Base-by-base conservation (phyloP, 1,140 invertebrate genomes). In the Globodera ellingtonae region DNA sequence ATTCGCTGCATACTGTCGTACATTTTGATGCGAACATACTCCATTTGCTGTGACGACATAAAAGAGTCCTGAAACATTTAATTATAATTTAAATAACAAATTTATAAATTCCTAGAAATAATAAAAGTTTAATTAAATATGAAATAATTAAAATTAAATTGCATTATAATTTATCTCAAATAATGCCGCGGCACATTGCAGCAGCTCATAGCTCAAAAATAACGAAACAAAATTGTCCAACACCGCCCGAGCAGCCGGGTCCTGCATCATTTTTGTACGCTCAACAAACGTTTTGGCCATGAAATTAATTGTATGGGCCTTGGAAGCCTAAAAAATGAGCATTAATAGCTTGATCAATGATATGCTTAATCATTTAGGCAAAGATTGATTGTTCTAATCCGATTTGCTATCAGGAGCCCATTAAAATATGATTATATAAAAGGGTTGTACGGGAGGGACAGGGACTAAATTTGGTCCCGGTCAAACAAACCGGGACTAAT, bases 1-100 rank as follows among this genome's bases (percentile, higher is more conserved):
- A 98, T 91, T 3, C 90, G 87, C 4, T 89, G 88, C 48, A 97
- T 90, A 24, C 94, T 90, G 24, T 92, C 91, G 83, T 94, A 93
- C 59, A 95, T 89, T 71, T 92, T 92, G 10, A 69, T 44, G 15
- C 84, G 79, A 9, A 88, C 59, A 15, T 75, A 48, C 0, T 82
- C 67, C 62, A 87, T 46, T 62, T 89, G 84, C 24, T 67, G 62
- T 4, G 73, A 44, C 46, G 50, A 75, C 13, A 62, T 18, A 62
- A 62, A 62, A 18, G 56, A 62, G 56, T 62, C 56, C 56, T 62
- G 0, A 5, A 52, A 35, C 35, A 35, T 35, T 35, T 35, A 35
- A 1, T 35, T 35, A 35, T 3, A 35, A 35, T 35, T 35, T 3
- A 35, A 35, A 35, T 35, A 35, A 35, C 35, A 35, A 35, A 3